These are phyloP conservation scores for Anthoscopus minutus DNA, from an alignment of 2,113 vertebrate genomes.

Conservation along the genomic window DNA sequence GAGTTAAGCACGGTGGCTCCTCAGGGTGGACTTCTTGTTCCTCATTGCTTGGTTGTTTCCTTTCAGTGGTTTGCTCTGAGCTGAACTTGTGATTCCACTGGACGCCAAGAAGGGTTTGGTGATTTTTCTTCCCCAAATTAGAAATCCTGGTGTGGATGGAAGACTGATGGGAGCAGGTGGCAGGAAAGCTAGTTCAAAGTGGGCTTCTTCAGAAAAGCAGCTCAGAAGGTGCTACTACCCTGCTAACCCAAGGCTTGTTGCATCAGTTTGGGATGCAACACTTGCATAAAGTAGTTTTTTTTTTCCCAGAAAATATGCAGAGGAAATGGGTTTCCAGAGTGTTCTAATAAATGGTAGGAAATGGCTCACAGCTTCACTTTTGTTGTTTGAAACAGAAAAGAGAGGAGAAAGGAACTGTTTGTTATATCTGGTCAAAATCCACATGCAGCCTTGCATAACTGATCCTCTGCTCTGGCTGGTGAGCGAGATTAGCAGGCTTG, in stretches of 20 bases:
- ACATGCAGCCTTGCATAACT: neutral
- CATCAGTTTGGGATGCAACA: neutral
- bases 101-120: neutral
- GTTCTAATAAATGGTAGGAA: neutral
- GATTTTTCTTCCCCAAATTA: neutral
- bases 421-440: slow-evolving; percentile 29
- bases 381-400: neutral
- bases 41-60: neutral
- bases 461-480: neutral
- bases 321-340: neutral
- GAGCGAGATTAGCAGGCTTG: neutral
- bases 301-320: neutral
- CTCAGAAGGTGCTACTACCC: neutral
- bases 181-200: neutral
- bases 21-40: neutral
- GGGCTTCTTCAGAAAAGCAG: neutral
- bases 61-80: neutral
- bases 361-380: neutral
- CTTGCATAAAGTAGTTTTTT: neutral
- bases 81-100: neutral
- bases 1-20: rapidly evolving
- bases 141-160: neutral
- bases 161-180: neutral
- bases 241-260: neutral
- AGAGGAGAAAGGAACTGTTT: neutral